A percentile compares a stretch with the other conserved stretches of the same genome.
Evolutionary conservation across 2,888 invertebrate genomes (phyloP).

Genomic region (Poecilobothrus nobilitatus): DNA sequence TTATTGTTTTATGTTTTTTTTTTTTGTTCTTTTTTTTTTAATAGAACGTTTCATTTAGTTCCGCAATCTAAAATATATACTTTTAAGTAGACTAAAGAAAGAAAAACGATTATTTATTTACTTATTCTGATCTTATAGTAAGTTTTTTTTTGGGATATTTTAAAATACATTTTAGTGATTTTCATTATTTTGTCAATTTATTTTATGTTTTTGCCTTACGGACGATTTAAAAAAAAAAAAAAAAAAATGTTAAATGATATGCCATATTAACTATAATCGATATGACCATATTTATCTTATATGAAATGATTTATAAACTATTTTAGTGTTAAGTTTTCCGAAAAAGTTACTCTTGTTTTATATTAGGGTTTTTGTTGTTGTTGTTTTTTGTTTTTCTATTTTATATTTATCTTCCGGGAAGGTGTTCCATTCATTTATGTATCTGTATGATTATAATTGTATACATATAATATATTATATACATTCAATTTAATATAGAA

Average conservation of each 20-base stretch:
- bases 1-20: too few species aligned
- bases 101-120: too few species aligned
- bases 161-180: not conserved
- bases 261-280: not conserved
- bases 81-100: too few species aligned
- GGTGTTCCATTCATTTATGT: not conserved
- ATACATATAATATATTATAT: too few species aligned
- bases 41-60: too few species aligned
- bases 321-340: constrained; percentile 1
- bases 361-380: not conserved
- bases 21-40: too few species aligned
- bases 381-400: not conserved
- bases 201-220: not conserved
- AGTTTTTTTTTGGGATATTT: not conserved
- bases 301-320: constrained; percentile 6
- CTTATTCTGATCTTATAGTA: too few species aligned
- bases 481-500: too few species aligned
- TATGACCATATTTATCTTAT: not conserved
- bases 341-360: not conserved
- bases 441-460: too few species aligned
- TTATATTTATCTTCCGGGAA: not conserved
- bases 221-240: not conserved
- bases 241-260: not conserved
- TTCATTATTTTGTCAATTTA: constrained; percentile 2
- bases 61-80: too few species aligned